Evolutionary conservation across 1,140 invertebrate species (phyloP), one percentile per base, ranked within the genome.

Genomic region (Thaumetopoea pityocampa): DNA sequence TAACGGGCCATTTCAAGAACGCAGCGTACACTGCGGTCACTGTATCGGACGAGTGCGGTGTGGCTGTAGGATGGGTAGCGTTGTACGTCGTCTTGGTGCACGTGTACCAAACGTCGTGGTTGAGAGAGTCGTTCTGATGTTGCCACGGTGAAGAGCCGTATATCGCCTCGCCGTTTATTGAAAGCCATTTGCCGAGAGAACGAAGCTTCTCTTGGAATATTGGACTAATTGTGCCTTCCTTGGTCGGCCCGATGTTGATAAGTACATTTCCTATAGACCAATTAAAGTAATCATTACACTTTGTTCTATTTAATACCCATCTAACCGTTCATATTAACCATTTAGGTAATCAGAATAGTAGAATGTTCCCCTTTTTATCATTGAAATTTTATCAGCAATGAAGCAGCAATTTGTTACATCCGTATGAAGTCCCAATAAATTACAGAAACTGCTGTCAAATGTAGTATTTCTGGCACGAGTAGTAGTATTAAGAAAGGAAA

Each of bases 211-310:
- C 95, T 86, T 98, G 91, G 78, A 94, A 98, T 61, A 99, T 95
- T 4, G 95, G 93, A 5, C 87, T 66, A 37, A 99, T 97, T 2
- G 88, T 91, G 1, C 97, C 97, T 56, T 96, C 93, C 64, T 92
- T 92, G 0, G 95, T 96, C 5, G 97, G 96, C 1, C 96, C 96
- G 10, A 98, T 88, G 72, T 98, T 98, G 55, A 98, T 90, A 4
- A 98, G 69, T 5, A 95, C 85, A 82, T 98, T 98, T 12, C 92
- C 92, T 87, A 74, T 65, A 81, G 82, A 50, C 46, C 23, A n/a
- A n/a, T n/a, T n/a, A n/a, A n/a, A n/a, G n/a, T n/a, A n/a, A n/a
- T n/a, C n/a, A n/a, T n/a, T n/a, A n/a, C n/a, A n/a, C n/a, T n/a
- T n/a, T n/a, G n/a, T n/a, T n/a, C n/a, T n/a, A n/a, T n/a, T n/a